Conservation (phyloP, 1,140 invertebrate genomes). For the Penaeus japonicus region DNA sequence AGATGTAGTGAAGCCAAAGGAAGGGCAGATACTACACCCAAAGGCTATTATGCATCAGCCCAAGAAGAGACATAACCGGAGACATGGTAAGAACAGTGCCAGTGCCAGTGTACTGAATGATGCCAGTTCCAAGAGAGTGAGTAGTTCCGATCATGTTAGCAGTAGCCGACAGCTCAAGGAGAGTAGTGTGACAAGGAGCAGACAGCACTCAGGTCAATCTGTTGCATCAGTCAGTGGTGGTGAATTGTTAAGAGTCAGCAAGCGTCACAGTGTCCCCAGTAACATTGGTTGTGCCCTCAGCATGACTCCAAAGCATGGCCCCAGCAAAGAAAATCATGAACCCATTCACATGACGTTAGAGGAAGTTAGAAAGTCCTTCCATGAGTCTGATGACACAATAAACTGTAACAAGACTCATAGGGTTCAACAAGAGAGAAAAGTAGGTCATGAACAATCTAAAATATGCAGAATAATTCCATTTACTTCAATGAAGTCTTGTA, state of each 20-base stretch:
- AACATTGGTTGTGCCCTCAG: conserved; percentile 52
- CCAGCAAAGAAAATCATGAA: conserved; percentile 65
- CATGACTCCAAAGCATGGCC: conserved; percentile 49
- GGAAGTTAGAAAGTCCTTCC: conserved; percentile 79
- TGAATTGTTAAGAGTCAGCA: conserved; percentile 42
- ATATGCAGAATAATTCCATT: conserved; percentile 54
- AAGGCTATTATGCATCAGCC: conserved; percentile 50
- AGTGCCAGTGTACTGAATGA: conserved; percentile 42
- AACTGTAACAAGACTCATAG: conserved; percentile 45
- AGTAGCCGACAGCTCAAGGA: conserved; percentile 32
- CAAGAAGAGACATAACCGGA: conserved; percentile 49
- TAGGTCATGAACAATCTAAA: conserved; percentile 44
- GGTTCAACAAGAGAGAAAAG: conserved; percentile 29
- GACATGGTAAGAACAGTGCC: conserved; percentile 47
- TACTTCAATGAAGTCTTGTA: conserved; percentile 46
- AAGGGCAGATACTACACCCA: conserved; percentile 48
- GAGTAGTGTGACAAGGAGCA: conserved; percentile 42
- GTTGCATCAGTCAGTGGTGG: conserved; percentile 36
- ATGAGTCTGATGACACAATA: conserved; percentile 63
- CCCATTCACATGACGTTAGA: conserved; percentile 86
- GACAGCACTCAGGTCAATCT: conserved; percentile 48
- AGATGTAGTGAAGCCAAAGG: conserved; percentile 53
- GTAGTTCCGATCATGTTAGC: conserved; percentile 32
- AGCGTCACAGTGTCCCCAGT: conserved; percentile 49
- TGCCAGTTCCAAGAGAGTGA: conserved; percentile 35